A percentile compares a stretch with the other conserved stretches of the same genome.
phyloP scores from a whole-genome alignment of 2,797 vertebrate species.

The Harpagifer antarcticus region DNA sequence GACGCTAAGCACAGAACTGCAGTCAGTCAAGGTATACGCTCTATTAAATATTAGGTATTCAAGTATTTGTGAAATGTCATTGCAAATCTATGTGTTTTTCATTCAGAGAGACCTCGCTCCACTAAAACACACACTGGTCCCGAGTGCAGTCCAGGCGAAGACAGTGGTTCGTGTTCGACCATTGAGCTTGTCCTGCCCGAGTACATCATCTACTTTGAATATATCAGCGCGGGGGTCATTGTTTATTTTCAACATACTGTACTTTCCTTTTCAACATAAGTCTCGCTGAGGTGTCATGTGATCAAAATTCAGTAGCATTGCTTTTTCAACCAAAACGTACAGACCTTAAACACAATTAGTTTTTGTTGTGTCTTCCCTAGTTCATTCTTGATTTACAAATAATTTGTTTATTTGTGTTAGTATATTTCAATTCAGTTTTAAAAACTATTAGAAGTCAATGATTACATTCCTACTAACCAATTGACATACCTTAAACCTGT shows the following conservation, averaged over 20 bases:
- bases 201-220: constrained; percentile 88
- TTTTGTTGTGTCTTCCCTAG: background rate
- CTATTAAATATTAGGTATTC: background rate
- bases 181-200: constrained; percentile 89
- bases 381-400: background rate
- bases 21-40: constrained; percentile 55
- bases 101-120: constrained; percentile 67
- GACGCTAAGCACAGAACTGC: constrained; percentile 52
- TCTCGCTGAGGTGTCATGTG: background rate
- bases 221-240: constrained; percentile 77
- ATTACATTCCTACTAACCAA: background rate
- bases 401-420: no score
- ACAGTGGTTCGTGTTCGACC: constrained; percentile 90
- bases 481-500: background rate
- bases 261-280: background rate
- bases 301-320: background rate
- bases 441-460: background rate
- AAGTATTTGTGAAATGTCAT: background rate
- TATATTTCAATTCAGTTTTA: background rate
- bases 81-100: constrained; percentile 29
- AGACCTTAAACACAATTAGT: background rate
- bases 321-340: background rate
- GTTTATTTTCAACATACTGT: background rate
- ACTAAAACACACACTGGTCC: constrained; percentile 63
- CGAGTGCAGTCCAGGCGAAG: constrained; percentile 75